These are phyloP conservation scores for Rattus rattus DNA, from an alignment of 2,113 vertebrate species.

Conservation along the genomic window DNA sequence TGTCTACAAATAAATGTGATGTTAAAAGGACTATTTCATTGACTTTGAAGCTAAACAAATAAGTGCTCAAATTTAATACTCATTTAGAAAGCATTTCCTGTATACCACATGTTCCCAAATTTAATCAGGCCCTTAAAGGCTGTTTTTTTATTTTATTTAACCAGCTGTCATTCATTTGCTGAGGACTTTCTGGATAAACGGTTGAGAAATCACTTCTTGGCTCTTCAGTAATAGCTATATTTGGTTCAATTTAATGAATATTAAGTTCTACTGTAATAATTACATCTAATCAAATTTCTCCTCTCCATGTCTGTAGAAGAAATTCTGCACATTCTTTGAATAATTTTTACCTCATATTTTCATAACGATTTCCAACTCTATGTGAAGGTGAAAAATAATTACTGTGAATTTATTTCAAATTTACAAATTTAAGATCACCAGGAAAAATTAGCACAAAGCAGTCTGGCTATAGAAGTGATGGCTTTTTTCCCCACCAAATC, in stretches of 20 bases:
- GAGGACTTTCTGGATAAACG: not conserved
- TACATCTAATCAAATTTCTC: not conserved
- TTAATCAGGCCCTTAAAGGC: not conserved
- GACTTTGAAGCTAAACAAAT: too few species aligned
- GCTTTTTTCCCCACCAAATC: not conserved
- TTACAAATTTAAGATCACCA: not conserved
- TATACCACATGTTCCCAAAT: not conserved
- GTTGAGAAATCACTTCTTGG: not conserved
- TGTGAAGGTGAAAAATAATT: conserved; percentile 2
- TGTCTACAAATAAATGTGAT: not conserved
- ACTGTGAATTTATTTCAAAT: not conserved
- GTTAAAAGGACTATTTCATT: not conserved
- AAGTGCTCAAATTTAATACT: not conserved
- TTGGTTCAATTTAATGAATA: not conserved
- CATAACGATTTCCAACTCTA: not conserved
- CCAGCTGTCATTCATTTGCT: not conserved
- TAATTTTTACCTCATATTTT: not conserved
- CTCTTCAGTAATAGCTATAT: not conserved
- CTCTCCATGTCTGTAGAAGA: not conserved
- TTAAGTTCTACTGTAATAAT: not conserved
- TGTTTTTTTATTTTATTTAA: not conserved
- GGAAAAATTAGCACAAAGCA: not conserved
- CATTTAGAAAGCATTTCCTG: not conserved
- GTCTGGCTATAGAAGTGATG: not conserved
- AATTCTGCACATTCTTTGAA: not conserved